Percentiles rank a stretch among this genome's conserved stretches.
These are phyloP conservation scores for Zelleria hepariella DNA, from an alignment of 2,888 invertebrate species.

Conservation along the genomic window DNA sequence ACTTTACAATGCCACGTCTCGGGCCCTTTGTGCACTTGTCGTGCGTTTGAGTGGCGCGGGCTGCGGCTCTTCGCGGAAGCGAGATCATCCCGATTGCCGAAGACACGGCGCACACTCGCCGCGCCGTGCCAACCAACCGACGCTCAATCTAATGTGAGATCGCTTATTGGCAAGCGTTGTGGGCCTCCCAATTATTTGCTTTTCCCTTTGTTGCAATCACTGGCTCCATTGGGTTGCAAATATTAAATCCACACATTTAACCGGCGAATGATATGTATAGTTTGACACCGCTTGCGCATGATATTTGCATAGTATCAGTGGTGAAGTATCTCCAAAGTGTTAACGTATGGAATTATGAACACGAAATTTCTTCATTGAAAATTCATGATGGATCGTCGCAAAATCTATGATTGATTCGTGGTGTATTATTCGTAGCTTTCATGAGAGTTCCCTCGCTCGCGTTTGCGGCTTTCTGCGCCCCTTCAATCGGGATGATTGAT, in stretches of 20 bases:
- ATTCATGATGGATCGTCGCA: slow-evolving; percentile 65
- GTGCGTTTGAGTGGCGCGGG: slow-evolving; percentile 47
- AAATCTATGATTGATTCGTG: slow-evolving; percentile 71
- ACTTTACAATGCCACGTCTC: slow-evolving; percentile 42
- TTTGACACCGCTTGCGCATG: background rate
- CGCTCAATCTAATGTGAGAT: slow-evolving; percentile 51
- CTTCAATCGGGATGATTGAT: slow-evolving; percentile 62
- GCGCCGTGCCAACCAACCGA: slow-evolving; percentile 20
- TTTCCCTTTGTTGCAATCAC: slow-evolving; percentile 18
- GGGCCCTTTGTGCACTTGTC: slow-evolving; percentile 52
- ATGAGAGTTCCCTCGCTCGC: slow-evolving; percentile 57
- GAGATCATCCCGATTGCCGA: slow-evolving; percentile 44
- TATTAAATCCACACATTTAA: too few species aligned
- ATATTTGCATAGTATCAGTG: background rate
- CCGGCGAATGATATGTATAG: too few species aligned
- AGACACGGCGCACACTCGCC: slow-evolving; percentile 29
- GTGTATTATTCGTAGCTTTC: slow-evolving; percentile 65
- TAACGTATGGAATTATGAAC: slow-evolving; percentile 26
- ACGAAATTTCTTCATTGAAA: slow-evolving; percentile 52
- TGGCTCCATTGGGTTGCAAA: background rate
- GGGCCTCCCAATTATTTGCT: slow-evolving; percentile 19
- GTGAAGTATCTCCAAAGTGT: background rate
- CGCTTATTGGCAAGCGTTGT: slow-evolving; percentile 37
- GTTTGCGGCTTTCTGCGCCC: slow-evolving; percentile 57
- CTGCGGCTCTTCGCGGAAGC: slow-evolving; percentile 45